phyloP scores from a whole-genome alignment of 2,888 invertebrate genomes.

The Alloscopus bannaensis region DNA sequence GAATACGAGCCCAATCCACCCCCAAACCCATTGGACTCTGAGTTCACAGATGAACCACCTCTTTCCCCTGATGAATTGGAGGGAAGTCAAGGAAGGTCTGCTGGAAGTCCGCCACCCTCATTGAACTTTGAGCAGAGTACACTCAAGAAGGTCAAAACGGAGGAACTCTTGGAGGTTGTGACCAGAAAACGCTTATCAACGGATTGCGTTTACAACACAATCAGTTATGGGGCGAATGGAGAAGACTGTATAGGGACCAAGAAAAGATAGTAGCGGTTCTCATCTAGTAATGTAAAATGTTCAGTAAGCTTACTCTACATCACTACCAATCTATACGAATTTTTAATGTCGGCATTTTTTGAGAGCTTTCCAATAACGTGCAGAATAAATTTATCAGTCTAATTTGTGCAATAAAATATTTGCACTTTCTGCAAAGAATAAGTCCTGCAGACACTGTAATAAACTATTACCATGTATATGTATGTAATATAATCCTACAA shows the following conservation, averaged over 20 bases:
- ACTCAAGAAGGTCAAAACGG: slow-evolving; percentile 15
- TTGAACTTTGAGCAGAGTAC: slow-evolving; percentile 32
- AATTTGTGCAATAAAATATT: no score
- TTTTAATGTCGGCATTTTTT: not conserved
- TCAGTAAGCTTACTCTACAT: no score
- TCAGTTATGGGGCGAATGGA: slow-evolving; percentile 37
- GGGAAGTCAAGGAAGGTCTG: not conserved
- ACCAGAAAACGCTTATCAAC: slow-evolving; percentile 18
- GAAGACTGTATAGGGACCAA: slow-evolving; percentile 32
- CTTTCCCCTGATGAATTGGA: not conserved
- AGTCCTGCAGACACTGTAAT: no score
- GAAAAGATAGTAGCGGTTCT: slow-evolving; percentile 16
- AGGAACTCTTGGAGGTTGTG: slow-evolving; percentile 27
- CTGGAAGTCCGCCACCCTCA: not conserved
- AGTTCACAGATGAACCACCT: slow-evolving; percentile 24
- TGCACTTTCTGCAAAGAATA: no score
- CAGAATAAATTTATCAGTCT: no score
- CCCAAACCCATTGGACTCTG: slow-evolving; percentile 32
- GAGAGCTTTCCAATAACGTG: no score
- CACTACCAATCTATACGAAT: not conserved
- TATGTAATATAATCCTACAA: no score
- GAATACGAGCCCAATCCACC: slow-evolving; percentile 7
- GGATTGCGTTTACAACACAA: slow-evolving; percentile 31
- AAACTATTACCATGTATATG: no score
- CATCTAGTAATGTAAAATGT: no score